Evolutionary conservation across 2,113 vertebrate species (phyloP).

Genomic region (Oreocharis arfaki): DNA sequence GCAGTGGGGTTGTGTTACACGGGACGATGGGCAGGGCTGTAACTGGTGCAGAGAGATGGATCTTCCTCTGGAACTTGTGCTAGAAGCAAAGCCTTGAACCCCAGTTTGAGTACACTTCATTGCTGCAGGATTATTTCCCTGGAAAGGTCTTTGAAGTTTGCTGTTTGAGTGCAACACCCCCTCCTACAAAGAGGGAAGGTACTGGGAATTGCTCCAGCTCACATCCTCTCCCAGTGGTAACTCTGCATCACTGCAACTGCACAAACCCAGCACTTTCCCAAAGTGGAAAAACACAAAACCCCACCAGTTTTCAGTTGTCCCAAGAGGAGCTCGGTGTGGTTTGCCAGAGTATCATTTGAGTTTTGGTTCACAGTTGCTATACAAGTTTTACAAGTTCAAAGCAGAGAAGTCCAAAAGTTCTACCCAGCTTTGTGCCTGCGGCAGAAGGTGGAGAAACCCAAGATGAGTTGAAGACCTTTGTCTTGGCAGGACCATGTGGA

Average conservation of each 20-base stretch:
- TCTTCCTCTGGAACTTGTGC: not conserved
- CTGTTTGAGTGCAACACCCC: not conserved
- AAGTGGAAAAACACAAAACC: not conserved
- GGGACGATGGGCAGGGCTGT: not conserved
- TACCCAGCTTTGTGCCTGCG: not conserved
- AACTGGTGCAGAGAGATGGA: not conserved
- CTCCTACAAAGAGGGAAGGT: not conserved
- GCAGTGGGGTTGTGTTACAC: fast-evolving
- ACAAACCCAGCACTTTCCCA: not conserved
- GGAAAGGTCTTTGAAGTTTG: not conserved
- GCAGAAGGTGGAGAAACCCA: slow-evolving; percentile 17
- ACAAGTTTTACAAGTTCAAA: slow-evolving; percentile 11
- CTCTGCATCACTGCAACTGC: not conserved
- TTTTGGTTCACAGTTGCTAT: not conserved
- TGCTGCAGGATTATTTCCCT: not conserved
- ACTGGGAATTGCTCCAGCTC: not conserved
- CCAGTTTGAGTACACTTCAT: not conserved
- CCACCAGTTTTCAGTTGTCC: not conserved
- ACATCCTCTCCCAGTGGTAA: not conserved
- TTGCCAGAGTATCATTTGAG: not conserved
- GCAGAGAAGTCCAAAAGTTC: not conserved
- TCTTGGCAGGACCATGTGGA: slow-evolving; percentile 15
- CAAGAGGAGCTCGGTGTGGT: not conserved
- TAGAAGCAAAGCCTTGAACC: not conserved
- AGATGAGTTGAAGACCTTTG: not conserved